Percentiles rank a stretch among this genome's conserved stretches.
Evolutionary conservation across 2,797 vertebrate genomes (phyloP).

Genomic region (Lutjanus argentimaculatus): DNA sequence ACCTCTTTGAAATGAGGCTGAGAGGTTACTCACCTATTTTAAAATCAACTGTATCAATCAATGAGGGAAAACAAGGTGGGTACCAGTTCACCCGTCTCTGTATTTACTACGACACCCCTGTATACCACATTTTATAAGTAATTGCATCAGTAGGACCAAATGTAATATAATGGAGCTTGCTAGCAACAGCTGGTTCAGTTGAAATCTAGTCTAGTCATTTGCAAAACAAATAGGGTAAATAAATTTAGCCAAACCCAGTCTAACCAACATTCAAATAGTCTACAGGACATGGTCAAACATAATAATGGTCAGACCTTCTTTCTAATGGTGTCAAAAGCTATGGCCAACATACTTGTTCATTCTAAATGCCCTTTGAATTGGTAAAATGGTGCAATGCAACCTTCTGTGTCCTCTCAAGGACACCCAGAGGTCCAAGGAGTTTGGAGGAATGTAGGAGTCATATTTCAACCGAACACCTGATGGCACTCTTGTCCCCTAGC

Average conservation of each 20-base stretch:
- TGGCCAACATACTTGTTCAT: background rate
- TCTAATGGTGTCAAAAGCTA: background rate
- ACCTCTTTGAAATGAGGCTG: too few relatives aligned
- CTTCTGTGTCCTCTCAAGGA: background rate
- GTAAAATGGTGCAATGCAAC: background rate
- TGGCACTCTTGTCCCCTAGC: slow-evolving; percentile 8
- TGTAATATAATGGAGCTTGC: background rate
- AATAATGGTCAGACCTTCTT: background rate
- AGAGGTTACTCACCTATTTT: too few relatives aligned
- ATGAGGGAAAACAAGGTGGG: too few relatives aligned
- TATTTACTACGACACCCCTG: too few relatives aligned
- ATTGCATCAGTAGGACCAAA: background rate
- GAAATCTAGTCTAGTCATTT: background rate
- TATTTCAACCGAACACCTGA: slow-evolving; percentile 20
- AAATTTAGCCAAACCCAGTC: background rate
- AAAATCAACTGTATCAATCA: too few relatives aligned
- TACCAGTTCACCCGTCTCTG: too few relatives aligned
- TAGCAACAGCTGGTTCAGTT: background rate
- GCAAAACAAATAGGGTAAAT: background rate
- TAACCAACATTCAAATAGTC: background rate
- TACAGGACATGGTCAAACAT: background rate
- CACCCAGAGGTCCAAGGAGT: background rate
- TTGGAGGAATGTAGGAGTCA: background rate
- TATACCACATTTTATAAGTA: too few relatives aligned
- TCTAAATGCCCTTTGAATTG: background rate